Percentiles rank a stretch among this genome's conserved stretches.
Conservation (phyloP, 2,797 vertebrate species). For the Chelonia mydas region DNA sequence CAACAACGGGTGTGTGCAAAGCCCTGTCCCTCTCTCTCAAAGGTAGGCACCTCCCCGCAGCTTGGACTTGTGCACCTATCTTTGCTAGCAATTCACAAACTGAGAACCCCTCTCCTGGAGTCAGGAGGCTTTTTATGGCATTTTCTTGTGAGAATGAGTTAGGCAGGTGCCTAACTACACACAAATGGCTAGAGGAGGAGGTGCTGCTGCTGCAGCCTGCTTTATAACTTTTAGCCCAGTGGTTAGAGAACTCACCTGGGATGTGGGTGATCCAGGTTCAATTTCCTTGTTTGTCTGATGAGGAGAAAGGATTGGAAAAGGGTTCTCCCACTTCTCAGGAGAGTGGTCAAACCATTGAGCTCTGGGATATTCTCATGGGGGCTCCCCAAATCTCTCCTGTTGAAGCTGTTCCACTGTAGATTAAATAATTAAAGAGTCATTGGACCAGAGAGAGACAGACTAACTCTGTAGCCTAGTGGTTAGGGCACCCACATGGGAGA, state of each 20-base stretch:
- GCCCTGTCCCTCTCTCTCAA: not conserved
- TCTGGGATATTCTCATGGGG: not conserved
- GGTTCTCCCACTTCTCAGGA: not conserved
- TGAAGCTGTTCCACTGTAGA: not conserved
- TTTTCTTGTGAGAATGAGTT: not conserved
- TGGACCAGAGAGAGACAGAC: not conserved
- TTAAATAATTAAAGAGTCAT: not conserved
- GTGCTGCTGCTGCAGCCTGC: not conserved
- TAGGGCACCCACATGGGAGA: not conserved
- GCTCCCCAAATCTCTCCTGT: not conserved
- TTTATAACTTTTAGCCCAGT: not conserved
- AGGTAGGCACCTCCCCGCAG: not conserved
- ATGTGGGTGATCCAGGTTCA: not conserved
- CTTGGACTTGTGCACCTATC: not conserved
- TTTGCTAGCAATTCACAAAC: not conserved
- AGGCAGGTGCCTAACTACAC: not conserved
- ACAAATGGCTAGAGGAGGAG: not conserved
- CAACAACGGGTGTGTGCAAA: not conserved
- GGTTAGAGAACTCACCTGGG: not conserved
- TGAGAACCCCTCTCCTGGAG: not conserved
- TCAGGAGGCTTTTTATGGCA: not conserved
- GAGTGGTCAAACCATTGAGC: not conserved
- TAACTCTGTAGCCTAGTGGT: not conserved
- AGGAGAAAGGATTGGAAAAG: not conserved
- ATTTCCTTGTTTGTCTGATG: not conserved